Conservation (phyloP, 2,113 vertebrate genomes). For the Toxotes jaculatrix region DNA sequence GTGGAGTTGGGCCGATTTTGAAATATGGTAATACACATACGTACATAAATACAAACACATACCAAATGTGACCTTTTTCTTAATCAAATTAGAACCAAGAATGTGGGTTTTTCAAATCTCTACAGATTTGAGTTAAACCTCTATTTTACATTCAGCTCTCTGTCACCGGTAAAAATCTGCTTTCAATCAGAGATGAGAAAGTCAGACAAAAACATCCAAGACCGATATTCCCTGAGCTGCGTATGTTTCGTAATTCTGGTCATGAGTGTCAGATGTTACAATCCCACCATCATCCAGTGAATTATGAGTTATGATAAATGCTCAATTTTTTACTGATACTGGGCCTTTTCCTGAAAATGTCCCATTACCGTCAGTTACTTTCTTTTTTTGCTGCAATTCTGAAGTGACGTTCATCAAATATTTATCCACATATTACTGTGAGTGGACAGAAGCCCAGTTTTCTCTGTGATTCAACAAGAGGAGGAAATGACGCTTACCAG, state of each 20-base stretch:
- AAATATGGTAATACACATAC: background rate
- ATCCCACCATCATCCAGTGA: background rate
- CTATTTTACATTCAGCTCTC: background rate
- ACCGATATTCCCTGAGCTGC: background rate
- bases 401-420: background rate
- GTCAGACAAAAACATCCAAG: background rate
- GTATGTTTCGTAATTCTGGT: background rate
- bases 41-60: background rate
- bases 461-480: constrained; percentile 8
- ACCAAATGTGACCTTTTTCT: background rate
- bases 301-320: background rate
- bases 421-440: background rate
- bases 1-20: background rate
- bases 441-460: background rate
- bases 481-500: constrained; percentile 33
- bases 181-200: constrained; percentile 36
- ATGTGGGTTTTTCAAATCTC: background rate
- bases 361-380: background rate
- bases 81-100: background rate
- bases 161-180: constrained; percentile 11
- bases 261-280: too few species aligned
- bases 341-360: constrained; percentile 13
- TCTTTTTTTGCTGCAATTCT: background rate
- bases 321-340: background rate
- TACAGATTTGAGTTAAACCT: background rate